Base-by-base conservation (phyloP, 2,888 invertebrate genomes). In the Hypomecis atomaria region DNA sequence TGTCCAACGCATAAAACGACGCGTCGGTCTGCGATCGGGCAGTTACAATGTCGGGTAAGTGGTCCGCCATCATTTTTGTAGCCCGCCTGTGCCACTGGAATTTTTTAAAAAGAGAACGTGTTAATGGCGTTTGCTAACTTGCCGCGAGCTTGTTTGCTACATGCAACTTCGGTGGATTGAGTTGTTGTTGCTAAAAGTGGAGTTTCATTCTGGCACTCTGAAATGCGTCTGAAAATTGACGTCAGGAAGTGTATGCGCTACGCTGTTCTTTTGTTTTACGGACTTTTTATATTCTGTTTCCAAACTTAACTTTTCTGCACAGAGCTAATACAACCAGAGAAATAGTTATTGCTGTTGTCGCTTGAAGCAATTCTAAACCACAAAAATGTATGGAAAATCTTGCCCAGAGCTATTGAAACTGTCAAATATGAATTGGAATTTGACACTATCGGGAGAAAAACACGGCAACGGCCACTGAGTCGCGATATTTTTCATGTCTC, bases 1-100 rank as follows among this genome's bases (percentile, higher is more conserved):
- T 77, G 79, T 79, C 73, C 75, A 71, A 76, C 74, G 69, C 71
- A 61, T 61, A 69, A 67, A 69, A 63, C 70, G 64, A 57, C 63
- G 65, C 57, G 56, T 58, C 62, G 59, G 62, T 62, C 59, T 55
- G 59, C 59, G 63, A 71, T 71, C 67, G 67, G 61, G 57, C 69
- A 63, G 63, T 64, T 64, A 64, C 69, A 71, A 67, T 66, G 63
- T 58, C 45, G 59, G 61, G 62, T 68, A 70, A 71, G 66, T 68
- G 65, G 59, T 60, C 55, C 55, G 66, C 63, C 63, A 59, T 70
- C 63, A 70, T 70, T 71, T 67, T 68, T 66, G 65, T 50, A 61
- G 62, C 63, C 65, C 48, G 38, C 44, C 63, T 13, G 47, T 47
- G 56, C 44, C 49, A 45, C 8, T 59, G 43, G 55, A 55, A 59